These are phyloP conservation scores for Bucorvus abyssinicus DNA, from an alignment of 2,797 vertebrate genomes.

Conservation along the genomic window DNA sequence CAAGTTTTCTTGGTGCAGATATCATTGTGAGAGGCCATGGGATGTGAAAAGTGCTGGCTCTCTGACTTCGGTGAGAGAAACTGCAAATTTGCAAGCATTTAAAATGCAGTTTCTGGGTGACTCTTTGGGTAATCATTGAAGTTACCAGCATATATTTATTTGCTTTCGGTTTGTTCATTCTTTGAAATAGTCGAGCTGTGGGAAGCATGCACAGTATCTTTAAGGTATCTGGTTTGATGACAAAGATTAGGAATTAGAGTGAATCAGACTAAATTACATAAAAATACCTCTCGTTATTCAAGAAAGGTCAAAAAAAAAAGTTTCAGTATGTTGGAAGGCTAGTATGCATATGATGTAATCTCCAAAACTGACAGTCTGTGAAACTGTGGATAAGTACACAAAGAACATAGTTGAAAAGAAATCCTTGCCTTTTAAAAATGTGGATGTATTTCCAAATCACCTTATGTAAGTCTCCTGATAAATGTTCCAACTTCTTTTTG, in stretches of 20 bases:
- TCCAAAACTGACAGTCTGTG: not conserved
- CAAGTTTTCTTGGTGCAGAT: not conserved
- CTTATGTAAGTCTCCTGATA: not conserved
- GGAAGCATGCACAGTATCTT: not conserved
- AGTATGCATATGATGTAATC: not conserved
- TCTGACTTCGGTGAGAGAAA: not conserved
- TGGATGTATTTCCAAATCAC: not conserved
- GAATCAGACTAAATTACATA: not conserved
- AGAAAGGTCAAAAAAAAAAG: not conserved
- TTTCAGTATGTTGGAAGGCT: not conserved
- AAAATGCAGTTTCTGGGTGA: not conserved
- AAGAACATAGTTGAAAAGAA: not conserved
- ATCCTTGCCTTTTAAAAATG: not conserved
- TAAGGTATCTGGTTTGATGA: not conserved
- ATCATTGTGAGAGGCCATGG: rapidly evolving
- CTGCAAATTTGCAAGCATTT: not conserved
- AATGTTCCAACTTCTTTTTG: not conserved
- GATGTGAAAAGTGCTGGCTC: not conserved
- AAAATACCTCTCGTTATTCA: not conserved
- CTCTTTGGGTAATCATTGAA: not conserved
- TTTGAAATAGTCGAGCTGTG: not conserved
- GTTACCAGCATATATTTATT: not conserved
- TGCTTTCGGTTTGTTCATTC: not conserved
- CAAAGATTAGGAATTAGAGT: not conserved
- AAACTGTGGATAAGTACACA: not conserved